Base-by-base conservation (phyloP, 2,797 vertebrate species). In the Pampus argenteus region DNA sequence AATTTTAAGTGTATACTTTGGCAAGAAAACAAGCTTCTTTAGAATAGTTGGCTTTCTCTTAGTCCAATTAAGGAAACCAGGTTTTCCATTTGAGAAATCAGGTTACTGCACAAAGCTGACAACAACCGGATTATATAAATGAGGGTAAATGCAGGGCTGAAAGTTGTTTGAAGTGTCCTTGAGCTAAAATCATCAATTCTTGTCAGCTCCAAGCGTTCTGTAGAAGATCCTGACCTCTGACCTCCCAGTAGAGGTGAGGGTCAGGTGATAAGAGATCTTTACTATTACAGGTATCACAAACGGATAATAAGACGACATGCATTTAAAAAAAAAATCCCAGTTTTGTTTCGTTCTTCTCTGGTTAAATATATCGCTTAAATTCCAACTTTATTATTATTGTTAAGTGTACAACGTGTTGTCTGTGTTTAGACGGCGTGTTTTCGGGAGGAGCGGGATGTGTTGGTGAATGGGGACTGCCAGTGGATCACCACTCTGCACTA, bases 401-500 rank as follows among this genome's bases (percentile, higher is more conserved):
- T 15, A 4, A 9, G 2, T 20, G 0, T 65, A 8, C 66, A 38
- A 10, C 26, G 29, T 34, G 1, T 50, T 52, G 1, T 17, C 0
- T 85, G 11, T 76, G 23, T 54, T 54, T 77, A 99, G 98, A 99
- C 98, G 83, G 98, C 98, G 0, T 99, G 98, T 93, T 99, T 99
- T 89, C 95, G 97, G 87, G 98, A 99, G 93, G 98, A 99, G 84
- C 93, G 98, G 69, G 98, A 99, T 1, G 98, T 99, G 42, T 88
- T 99, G 90, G 98, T 99, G 45, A 97, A 99, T 7, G 98, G 98
- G 76, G 96, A 99, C 91, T 96, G 95, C 89, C 97, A 99, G 86
- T 99, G 98, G 98, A 99, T 99, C 93, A 99, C 98, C 84, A 96
- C 98, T 9, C 92, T 99, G 86, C 98, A 99, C 93, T 99, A 99